Base-by-base conservation (phyloP, 1,140 invertebrate genomes). In the Globodera rostochiensis region DNA sequence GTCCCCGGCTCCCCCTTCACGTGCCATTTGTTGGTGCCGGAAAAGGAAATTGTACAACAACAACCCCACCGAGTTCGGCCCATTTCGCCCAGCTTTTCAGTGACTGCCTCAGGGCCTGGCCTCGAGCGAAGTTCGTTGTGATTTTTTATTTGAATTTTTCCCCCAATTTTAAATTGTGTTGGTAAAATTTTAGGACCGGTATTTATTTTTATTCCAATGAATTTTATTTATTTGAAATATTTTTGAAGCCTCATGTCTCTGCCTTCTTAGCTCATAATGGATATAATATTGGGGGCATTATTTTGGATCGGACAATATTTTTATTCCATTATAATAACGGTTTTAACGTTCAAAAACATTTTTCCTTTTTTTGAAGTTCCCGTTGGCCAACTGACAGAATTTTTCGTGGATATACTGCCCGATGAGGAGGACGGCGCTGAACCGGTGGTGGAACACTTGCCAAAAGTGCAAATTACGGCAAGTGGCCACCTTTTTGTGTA, bases 101-200 rank as follows among this genome's bases (percentile, higher is more conserved):
- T 95, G 7, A 89, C 94, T 46, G 92, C 93, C 45, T 92, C 93
- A 21, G 94, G 94, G 4, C 94, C 96, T 85, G 93, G 94, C 1
- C 92, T 96, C 74, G 95, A 97, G 89, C 96, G 96, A 91, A 94
- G 98, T n/a, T 94, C 95, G 19, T 94, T 97, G 67, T 94, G 95
- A 74, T 64, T n/a, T 64, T 6, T 25, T 25, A 25, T 25, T 25
- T 25, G 25, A 25, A 25, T 25, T 25, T 25, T 25, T 25, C 25
- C 25, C 25, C 25, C 25, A 36, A 9, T 53, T 5, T 53, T 53
- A 13, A 53, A 53, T 9, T 53, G 92, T 93, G 64, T 90, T 93
- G 3, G 94, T 95, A 75, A 93, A 93, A 13, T 97, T 98, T 90
- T 93, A 93, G 77, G 7, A 36, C 36, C 36, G 49, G 6, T 36